Evolutionary conservation across 2,888 invertebrate genomes (phyloP), one percentile per base, ranked within the genome.

Genomic region (Aplocera efformata): DNA sequence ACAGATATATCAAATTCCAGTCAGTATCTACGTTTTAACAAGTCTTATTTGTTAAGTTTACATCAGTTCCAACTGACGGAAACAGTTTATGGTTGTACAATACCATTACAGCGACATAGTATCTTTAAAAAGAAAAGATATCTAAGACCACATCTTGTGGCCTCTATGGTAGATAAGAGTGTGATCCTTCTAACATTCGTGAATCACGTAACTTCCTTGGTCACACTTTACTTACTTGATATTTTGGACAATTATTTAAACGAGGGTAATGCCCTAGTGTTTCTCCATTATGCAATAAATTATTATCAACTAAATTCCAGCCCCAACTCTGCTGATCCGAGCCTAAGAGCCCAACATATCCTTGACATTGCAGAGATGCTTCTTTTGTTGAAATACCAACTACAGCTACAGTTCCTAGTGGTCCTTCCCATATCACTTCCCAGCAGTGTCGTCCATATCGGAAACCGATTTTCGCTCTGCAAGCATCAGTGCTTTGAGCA

Each of bases 361-460:
- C 98, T 65, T 95, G 96, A 77, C 96, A 96, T 75, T 98, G 96
- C 49, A 98, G 88, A 24, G 96, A 92, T 6, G 98, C 97, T 71
- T 98, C 97, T 86, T 95, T 96, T 1, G 98, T 98, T 29, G 98
- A 96, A 64, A 98, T 94, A 24, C 97, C 99, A 66, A 99, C 94
- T 27, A 99, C 98, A 27, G 99, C 99, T 10, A 99, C 98, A 1
- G 99, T 99, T 6, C 99, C 99, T 47, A 99, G 84, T 1, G 99
- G 99, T 8, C 99, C 98, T 89, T 98, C 98, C 98, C 98, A 98
- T 79, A 97, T 96, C 6, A 98, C 95, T 88, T 98, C 98, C 98
- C 98, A 98, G 11, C 97, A 95, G 84, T 98, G 98, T 50, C 98
- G 91, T 6, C 98, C 98, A 71, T 94, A 92, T 62, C 93, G 90